Conservation (phyloP, 2,113 vertebrate genomes). For the Monarcha castaneiventris region DNA sequence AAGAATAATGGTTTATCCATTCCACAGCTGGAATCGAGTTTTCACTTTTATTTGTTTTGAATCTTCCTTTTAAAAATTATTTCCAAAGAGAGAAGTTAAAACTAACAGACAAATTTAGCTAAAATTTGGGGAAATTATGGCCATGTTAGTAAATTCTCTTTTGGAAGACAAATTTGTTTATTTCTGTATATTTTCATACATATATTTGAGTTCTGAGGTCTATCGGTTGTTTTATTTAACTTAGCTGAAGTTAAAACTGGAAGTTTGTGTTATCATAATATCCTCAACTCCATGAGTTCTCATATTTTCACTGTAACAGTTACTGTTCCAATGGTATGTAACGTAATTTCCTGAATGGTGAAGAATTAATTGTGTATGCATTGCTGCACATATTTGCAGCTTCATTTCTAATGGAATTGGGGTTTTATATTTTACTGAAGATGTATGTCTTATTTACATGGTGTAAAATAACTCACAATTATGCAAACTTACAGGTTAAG, state of each 20-base stretch:
- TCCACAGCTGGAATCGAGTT: background rate
- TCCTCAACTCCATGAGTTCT: background rate
- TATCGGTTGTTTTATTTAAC: background rate
- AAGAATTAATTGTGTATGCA: background rate
- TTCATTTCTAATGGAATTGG: background rate
- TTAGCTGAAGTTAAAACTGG: background rate
- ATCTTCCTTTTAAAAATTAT: background rate
- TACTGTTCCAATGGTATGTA: background rate
- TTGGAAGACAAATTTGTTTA: background rate
- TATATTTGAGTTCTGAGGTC: background rate
- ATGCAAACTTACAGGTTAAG: background rate
- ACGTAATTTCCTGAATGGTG: background rate
- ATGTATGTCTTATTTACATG: background rate
- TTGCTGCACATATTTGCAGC: background rate
- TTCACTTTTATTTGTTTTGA: background rate
- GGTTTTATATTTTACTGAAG: background rate
- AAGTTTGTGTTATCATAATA: background rate
- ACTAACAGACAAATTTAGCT: background rate
- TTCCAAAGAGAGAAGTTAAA: background rate
- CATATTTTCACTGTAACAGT: background rate
- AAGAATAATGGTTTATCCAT: background rate
- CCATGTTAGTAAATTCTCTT: background rate
- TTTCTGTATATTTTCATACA: background rate
- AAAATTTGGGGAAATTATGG: background rate
- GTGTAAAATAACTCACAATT: background rate